phyloP scores from a whole-genome alignment of 2,113 vertebrate species.

The Meriones unguiculatus region DNA sequence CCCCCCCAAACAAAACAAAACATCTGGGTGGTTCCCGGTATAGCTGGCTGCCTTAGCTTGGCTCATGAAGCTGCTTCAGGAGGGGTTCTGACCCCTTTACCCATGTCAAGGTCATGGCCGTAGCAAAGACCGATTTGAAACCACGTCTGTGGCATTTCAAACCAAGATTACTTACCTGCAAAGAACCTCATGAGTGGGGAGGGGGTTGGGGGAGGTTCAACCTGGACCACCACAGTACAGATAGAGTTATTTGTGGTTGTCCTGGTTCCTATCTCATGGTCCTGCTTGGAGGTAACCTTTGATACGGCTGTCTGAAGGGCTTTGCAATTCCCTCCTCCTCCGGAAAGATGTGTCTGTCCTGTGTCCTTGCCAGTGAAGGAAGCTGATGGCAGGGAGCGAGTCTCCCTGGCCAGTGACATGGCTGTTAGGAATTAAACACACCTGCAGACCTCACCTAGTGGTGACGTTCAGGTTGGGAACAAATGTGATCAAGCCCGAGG shows the following conservation, averaged over 20 bases:
- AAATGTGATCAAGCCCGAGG: slow-evolving; percentile 20
- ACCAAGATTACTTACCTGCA: neutral
- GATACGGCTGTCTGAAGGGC: neutral
- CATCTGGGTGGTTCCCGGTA: accelerated
- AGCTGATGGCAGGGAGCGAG: too few relatives aligned
- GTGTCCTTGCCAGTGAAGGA: neutral
- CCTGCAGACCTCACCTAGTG: neutral
- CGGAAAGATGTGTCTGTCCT: neutral
- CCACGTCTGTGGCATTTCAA: neutral
- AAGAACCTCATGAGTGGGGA: neutral
- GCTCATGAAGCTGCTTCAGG: neutral
- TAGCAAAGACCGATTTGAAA: neutral
- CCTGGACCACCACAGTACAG: neutral
- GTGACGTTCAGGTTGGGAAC: slow-evolving; percentile 55
- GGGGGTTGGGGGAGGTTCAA: accelerated
- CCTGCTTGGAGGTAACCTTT: neutral
- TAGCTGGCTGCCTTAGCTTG: neutral
- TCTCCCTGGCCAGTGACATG: neutral
- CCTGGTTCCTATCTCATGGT: neutral
- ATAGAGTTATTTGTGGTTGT: accelerated
- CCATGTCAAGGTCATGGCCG: accelerated
- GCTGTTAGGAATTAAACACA: slow-evolving; percentile 54
- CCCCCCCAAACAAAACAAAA: too few relatives aligned
- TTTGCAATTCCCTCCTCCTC: neutral
- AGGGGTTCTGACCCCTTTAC: neutral